Conservation (phyloP, 2,113 vertebrate species). For the Capra hircus region DNA sequence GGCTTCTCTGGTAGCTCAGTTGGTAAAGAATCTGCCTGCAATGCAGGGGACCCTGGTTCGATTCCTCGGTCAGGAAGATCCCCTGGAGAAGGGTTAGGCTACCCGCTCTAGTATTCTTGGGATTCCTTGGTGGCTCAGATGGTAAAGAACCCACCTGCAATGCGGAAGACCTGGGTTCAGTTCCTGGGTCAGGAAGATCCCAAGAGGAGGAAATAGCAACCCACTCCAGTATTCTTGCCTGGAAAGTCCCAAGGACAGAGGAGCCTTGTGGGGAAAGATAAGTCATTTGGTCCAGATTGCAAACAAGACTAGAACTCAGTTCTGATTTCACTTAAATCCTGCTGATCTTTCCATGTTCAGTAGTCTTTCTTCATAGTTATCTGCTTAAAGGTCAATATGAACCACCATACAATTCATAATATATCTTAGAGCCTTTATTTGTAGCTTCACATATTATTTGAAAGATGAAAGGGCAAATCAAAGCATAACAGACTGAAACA, state of each 20-base stretch:
- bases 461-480: background rate
- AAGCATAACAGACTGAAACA: background rate
- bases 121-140: background rate
- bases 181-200: background rate
- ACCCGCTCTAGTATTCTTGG: background rate
- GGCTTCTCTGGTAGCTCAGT: background rate
- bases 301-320: background rate
- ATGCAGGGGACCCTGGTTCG: background rate
- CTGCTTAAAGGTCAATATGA: background rate
- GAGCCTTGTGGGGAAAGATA: background rate
- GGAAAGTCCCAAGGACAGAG: background rate
- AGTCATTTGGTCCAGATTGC: background rate
- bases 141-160: background rate
- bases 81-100: background rate
- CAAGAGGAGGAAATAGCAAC: background rate
- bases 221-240: background rate
- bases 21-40: background rate
- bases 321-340: background rate
- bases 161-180: background rate
- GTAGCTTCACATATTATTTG: background rate
- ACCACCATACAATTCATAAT: background rate
- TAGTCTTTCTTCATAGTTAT: background rate
- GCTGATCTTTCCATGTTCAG: background rate
- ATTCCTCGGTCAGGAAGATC: background rate
- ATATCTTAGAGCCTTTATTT: background rate